These are phyloP conservation scores for Drosophila baimaii DNA, from an alignment of 1,140 invertebrate species.

Conservation along the genomic window DNA sequence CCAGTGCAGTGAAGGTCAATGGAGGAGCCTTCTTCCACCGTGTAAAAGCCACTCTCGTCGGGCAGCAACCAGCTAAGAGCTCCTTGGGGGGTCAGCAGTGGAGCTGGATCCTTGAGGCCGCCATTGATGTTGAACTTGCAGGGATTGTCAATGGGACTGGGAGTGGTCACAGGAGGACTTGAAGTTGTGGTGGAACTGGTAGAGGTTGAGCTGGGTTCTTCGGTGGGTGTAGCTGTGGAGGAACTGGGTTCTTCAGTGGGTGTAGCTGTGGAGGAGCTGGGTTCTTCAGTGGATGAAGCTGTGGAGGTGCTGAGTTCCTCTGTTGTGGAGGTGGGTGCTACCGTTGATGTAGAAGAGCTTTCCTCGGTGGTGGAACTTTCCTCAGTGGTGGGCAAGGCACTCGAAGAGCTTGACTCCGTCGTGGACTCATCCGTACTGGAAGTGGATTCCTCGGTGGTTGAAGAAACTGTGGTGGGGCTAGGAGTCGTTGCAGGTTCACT, in stretches of 20 bases:
- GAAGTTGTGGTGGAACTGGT: constrained; percentile 10
- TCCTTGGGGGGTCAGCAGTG: constrained; percentile 59
- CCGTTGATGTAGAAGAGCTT: constrained; percentile 6
- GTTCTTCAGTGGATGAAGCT: background rate
- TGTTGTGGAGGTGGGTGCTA: background rate
- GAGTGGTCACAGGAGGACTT: constrained; percentile 16
- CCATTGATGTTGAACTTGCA: constrained; percentile 68
- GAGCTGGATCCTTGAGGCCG: constrained; percentile 68
- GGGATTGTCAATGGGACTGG: constrained; percentile 34
- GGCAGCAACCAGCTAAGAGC: constrained; percentile 61
- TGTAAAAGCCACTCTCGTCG: constrained; percentile 50
- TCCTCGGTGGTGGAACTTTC: background rate
- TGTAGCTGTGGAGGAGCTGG: constrained; percentile 6
- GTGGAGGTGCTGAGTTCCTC: background rate
- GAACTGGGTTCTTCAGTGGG: constrained; percentile 4
- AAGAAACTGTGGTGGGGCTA: background rate
- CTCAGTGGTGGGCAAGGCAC: constrained; percentile 14
- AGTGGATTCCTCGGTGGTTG: constrained; percentile 20
- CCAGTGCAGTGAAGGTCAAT: constrained; percentile 71
- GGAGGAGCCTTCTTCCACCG: constrained; percentile 44
- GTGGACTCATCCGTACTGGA: constrained; percentile 8
- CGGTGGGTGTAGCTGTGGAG: background rate
- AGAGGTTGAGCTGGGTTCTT: constrained; percentile 6
- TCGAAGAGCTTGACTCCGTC: constrained; percentile 4
- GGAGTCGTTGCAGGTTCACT: constrained; percentile 2